Evolutionary conservation across 2,888 invertebrate species (phyloP).

Genomic region (Himalopsyche kuldschensis): DNA sequence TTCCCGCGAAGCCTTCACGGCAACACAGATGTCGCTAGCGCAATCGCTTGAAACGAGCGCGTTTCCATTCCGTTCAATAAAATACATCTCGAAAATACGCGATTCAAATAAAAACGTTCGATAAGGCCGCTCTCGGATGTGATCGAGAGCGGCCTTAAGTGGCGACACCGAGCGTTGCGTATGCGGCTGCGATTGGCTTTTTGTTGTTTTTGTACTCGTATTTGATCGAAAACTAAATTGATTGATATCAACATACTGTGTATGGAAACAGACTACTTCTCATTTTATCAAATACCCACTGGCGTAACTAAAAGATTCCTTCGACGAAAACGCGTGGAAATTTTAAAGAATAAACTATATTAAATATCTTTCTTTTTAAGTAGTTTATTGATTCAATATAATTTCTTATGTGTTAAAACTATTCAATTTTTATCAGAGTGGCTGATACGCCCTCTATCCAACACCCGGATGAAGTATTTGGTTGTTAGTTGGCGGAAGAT

Average conservation of each 20-base stretch:
- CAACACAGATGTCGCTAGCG: background rate
- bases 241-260: background rate
- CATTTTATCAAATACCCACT: no score
- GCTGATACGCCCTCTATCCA: no score
- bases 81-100: conserved; percentile 7
- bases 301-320: no score
- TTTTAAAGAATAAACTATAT: no score
- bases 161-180: background rate
- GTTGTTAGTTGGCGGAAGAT: no score
- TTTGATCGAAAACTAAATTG: background rate
- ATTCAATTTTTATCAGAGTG: no score
- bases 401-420: no score
- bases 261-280: no score
- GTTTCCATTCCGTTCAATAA: conserved; percentile 17
- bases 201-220: background rate
- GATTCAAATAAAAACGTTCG: background rate
- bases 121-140: background rate
- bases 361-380: no score
- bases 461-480: no score
- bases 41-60: conserved; percentile 20
- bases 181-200: background rate
- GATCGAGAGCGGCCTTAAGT: background rate
- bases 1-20: background rate
- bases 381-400: no score
- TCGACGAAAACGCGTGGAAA: no score